Base-by-base conservation (phyloP, 2,113 vertebrate species). In the Tursiops truncatus region DNA sequence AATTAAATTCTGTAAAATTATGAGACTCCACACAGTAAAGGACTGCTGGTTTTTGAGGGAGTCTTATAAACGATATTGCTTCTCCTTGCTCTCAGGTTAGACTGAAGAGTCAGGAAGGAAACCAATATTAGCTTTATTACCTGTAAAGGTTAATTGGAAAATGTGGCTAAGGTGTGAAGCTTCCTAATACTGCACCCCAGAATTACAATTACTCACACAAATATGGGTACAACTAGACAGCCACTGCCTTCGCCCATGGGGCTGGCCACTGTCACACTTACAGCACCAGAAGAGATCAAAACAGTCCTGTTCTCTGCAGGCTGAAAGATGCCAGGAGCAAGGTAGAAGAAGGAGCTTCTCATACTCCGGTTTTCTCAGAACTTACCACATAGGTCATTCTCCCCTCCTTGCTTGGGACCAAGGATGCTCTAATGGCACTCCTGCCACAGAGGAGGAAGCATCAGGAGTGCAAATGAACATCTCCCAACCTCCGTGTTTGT, bases 51-150 rank as follows among this genome's bases (percentile, higher is more conserved):
- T 93, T 88, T 94, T 85, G 56, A 91, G 56, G 73, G 15, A 76
- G 5, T 10, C 67, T 76, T 58, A 91, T 67, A 85, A 79, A 89
- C 77, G 81, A 33, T 23, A 73, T 47, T 23, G 12, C 8, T 91
- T 76, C 84, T 65, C 28, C 80, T 65, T 21, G 18, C 36, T 77
- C 12, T 60, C 33, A 82, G 62, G 31, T 92, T 88, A 58, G 31
- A 62, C 33, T 68, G 23, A 58, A 25, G 38, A 76, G 11, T 71
- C 86, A 68, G n/a, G 38, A 41, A 91, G 41, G n/a, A 93, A 82
- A 85, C 77, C 8, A 92, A 80, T 60, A 83, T 81, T 92, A 85
- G 13, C 74, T 92, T 96, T 96, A 67, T 71, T 85, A 84, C 65
- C 28, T 65, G 5, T 38, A 84, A 87, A 62, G 38, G 2, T 76